phyloP scores from a whole-genome alignment of 2,797 vertebrate species.

The Intellagama lesueurii region DNA sequence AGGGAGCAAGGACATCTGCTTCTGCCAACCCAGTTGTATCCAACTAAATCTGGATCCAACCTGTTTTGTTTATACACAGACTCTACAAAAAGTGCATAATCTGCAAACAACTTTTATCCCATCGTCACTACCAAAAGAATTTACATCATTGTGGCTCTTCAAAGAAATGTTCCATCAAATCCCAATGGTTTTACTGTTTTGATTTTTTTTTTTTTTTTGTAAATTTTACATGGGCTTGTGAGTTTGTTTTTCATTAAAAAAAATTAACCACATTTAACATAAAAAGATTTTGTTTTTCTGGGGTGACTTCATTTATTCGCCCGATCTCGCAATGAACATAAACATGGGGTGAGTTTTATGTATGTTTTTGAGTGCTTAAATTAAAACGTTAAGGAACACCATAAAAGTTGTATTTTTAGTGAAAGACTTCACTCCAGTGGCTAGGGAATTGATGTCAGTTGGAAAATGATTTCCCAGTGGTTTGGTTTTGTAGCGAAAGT shows the following conservation, averaged over 20 bases:
- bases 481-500: conserved; percentile 83
- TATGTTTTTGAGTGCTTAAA: conserved; percentile 67
- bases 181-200: conserved; percentile 18
- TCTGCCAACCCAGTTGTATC: neutral
- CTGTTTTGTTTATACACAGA: conserved; percentile 19
- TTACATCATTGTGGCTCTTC: conserved; percentile 5
- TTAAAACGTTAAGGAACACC: conserved; percentile 80
- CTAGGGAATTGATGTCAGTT: conserved; percentile 83
- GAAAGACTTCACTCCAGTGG: conserved; percentile 74
- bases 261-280: conserved; percentile 18
- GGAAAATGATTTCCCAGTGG: conserved; percentile 84
- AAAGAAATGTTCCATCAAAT: conserved; percentile 23
- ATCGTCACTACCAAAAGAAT: conserved; percentile 38
- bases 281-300: neutral
- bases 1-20: neutral
- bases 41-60: neutral
- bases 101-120: conserved; percentile 46
- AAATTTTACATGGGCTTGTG: neutral
- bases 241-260: neutral
- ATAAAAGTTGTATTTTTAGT: conserved; percentile 76
- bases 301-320: conserved; percentile 46
- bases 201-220: neutral
- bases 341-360: conserved; percentile 65
- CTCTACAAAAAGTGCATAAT: conserved; percentile 40
- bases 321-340: conserved; percentile 64